Percentiles rank a stretch among this genome's conserved stretches.
phyloP scores from a whole-genome alignment of 2,888 invertebrate genomes.

The Watsonalla cultraria region DNA sequence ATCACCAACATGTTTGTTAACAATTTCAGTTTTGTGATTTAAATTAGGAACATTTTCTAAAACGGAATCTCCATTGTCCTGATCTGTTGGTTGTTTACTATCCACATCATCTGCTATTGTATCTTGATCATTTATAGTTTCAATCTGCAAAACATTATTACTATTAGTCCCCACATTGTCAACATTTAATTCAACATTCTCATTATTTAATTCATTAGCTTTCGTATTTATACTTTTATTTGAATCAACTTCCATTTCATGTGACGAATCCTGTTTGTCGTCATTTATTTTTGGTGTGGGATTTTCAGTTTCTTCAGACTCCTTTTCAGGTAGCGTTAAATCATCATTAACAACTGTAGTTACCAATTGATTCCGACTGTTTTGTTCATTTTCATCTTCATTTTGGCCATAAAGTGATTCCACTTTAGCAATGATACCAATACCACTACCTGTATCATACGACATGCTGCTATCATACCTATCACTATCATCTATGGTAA shows the following conservation, averaged over 20 bases:
- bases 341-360: slow-evolving; percentile 13
- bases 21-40: not conserved
- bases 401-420: slow-evolving; percentile 22
- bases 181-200: slow-evolving; percentile 8
- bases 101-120: not conserved
- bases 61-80: not conserved
- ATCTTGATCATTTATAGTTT: slow-evolving; percentile 4
- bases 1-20: not conserved
- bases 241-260: not conserved
- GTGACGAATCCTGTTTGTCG: not conserved
- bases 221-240: not conserved
- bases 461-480: slow-evolving; percentile 7
- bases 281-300: too few relatives aligned
- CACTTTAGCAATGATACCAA: slow-evolving; percentile 27
- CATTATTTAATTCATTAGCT: not conserved
- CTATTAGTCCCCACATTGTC: not conserved
- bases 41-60: not conserved
- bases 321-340: slow-evolving; percentile 4
- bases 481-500: slow-evolving; percentile 3
- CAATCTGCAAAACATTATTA: slow-evolving; percentile 1
- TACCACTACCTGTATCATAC: slow-evolving; percentile 13
- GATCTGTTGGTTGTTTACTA: not conserved
- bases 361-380: slow-evolving; percentile 5
- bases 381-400: slow-evolving; percentile 7
- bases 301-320: not conserved